These are phyloP conservation scores for Ptychodera flava DNA, from an alignment of 35 echinoderm and acorn worm species.

Conservation along the genomic window DNA sequence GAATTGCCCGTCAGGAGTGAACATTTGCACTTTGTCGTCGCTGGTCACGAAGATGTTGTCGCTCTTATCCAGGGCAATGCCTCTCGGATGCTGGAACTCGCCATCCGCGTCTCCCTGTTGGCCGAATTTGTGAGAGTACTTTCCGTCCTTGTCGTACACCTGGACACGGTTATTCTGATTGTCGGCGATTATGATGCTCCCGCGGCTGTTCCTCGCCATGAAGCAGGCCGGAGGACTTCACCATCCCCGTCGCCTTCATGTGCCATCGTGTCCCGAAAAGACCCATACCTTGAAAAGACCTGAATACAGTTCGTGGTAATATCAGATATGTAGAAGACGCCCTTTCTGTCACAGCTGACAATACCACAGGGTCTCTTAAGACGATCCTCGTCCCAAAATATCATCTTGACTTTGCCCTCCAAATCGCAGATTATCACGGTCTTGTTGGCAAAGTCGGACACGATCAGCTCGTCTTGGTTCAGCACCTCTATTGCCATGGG, in stretches of 20 bases:
- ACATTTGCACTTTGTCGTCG: background rate
- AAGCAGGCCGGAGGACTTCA: too few species aligned
- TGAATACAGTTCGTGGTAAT: too few species aligned
- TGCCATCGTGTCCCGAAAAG: too few species aligned
- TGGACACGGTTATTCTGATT: slow-evolving; percentile 78
- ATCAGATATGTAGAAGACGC: too few species aligned
- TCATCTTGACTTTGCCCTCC: too few species aligned
- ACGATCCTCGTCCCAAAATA: too few species aligned
- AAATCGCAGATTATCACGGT: too few species aligned
- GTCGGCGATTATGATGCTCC: slow-evolving; percentile 66
- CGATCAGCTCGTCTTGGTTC: slow-evolving; percentile 74
- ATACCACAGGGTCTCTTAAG: too few species aligned
- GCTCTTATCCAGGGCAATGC: background rate
- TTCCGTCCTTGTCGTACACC: slow-evolving; percentile 56
- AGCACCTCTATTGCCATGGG: slow-evolving; percentile 65
- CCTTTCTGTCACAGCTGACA: too few species aligned
- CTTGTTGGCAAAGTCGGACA: slow-evolving; percentile 91
- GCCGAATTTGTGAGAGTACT: slow-evolving; percentile 36
- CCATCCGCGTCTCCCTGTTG: background rate
- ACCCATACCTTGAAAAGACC: too few species aligned
- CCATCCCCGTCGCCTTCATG: too few species aligned
- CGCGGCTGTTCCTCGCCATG: background rate
- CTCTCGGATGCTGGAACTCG: background rate
- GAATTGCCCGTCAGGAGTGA: background rate
- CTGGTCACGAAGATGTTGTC: background rate